A percentile compares a stretch with the other conserved stretches of the same genome.
These are phyloP conservation scores for Sminthurides aquaticus DNA, from an alignment of 2,888 invertebrate species.

Conservation along the genomic window DNA sequence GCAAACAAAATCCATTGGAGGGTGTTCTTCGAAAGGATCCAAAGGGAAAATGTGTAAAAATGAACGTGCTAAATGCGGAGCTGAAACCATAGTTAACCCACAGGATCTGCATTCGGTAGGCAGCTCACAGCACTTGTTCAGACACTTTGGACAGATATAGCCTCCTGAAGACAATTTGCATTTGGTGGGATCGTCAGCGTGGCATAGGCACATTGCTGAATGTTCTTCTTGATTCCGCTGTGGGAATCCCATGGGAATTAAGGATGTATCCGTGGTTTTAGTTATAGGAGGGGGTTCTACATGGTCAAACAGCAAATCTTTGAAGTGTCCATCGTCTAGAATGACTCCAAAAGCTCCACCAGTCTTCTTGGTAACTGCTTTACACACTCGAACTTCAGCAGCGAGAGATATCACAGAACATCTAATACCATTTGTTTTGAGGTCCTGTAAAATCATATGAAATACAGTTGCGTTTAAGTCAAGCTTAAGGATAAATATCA, in stretches of 20 bases:
- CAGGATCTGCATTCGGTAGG: constrained; percentile 95
- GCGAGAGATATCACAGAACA: constrained; percentile 92
- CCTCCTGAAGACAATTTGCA: constrained; percentile 53
- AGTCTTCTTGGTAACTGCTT: constrained; percentile 75
- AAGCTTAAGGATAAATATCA: background rate
- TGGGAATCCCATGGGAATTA: constrained; percentile 96
- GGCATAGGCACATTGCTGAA: constrained; percentile 50
- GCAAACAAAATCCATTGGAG: constrained; percentile 48
- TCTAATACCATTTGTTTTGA: constrained; percentile 74
- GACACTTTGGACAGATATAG: constrained; percentile 89
- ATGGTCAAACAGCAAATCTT: constrained; percentile 50
- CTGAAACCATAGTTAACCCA: constrained; percentile 90
- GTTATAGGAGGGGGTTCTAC: constrained; percentile 57
- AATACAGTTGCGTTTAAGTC: too few species aligned
- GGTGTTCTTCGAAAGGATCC: constrained; percentile 69
- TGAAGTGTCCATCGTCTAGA: constrained; percentile 71
- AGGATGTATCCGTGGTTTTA: constrained; percentile 57
- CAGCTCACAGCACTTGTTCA: constrained; percentile 94
- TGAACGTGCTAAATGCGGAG: constrained; percentile 93
- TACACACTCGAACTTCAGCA: constrained; percentile 89
- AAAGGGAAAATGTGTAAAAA: constrained; percentile 97
- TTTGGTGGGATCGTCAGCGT: constrained; percentile 30
- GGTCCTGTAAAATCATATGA: constrained; percentile 31
- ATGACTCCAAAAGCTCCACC: constrained; percentile 79
- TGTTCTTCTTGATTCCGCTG: constrained; percentile 60